These are phyloP conservation scores for Drosophila mojavensis DNA, from an alignment of 1,140 invertebrate genomes.

Conservation along the genomic window DNA sequence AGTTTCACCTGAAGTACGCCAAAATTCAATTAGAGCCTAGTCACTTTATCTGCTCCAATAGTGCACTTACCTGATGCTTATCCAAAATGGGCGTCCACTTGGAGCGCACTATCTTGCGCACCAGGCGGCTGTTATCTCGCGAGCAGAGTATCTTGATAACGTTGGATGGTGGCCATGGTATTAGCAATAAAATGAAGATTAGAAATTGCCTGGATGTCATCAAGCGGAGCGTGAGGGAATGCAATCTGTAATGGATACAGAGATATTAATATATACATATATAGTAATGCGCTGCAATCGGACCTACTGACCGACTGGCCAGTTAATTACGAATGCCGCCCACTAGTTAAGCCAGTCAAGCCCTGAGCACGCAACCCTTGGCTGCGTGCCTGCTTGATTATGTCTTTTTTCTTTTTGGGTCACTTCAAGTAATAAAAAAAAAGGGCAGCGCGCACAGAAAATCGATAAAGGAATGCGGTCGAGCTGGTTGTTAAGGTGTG, in stretches of 20 bases:
- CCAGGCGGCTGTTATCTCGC: conserved; percentile 94
- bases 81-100: conserved; percentile 95
- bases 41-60: too few relatives aligned
- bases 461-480: conserved; percentile 55
- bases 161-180: conserved; percentile 94
- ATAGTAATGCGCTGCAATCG: not conserved
- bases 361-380: conserved; percentile 6
- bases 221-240: conserved; percentile 68
- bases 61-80: conserved; percentile 88
- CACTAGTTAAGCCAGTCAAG: not conserved
- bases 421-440: conserved; percentile 58
- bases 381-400: not conserved
- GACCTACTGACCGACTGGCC: conserved; percentile 63
- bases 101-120: conserved; percentile 94
- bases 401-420: conserved; percentile 59
- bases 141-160: conserved; percentile 94
- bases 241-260: conserved; percentile 54
- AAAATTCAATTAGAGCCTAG: not conserved
- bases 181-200: conserved; percentile 91
- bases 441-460: conserved; percentile 54
- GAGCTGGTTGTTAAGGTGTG: conserved; percentile 1
- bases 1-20: conserved; percentile 85
- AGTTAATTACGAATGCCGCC: conserved; percentile 35
- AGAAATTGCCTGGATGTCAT: conserved; percentile 70
- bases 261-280: not conserved